Percentiles rank a stretch among this genome's conserved stretches.
Conservation (phyloP, 2,113 vertebrate genomes). For the Cebidichthys violaceus region DNA sequence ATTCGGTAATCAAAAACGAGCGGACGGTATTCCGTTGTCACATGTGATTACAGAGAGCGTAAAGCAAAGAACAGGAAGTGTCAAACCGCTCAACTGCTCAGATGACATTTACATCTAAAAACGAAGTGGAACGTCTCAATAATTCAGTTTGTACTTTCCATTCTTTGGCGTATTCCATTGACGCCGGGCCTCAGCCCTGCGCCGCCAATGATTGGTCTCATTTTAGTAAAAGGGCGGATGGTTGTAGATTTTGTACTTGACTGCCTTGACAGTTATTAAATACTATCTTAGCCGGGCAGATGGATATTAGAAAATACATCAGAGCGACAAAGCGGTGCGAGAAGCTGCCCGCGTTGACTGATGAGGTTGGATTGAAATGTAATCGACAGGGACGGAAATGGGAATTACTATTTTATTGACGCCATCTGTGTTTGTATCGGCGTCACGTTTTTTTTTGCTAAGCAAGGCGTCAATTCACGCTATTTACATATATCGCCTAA, state of each 20-base stretch:
- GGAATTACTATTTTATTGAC: constrained; percentile 52
- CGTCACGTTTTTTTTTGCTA: constrained; percentile 36
- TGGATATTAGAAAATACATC: constrained; percentile 46
- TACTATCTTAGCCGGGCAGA: constrained; percentile 33
- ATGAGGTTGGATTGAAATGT: constrained; percentile 38
- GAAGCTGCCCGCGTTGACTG: constrained; percentile 11
- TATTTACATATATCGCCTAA: constrained; percentile 50
- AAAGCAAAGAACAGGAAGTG: constrained; percentile 28
- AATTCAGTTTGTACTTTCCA: constrained; percentile 6
- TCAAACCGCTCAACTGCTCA: constrained; percentile 1
- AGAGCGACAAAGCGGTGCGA: background rate
- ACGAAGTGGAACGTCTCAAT: background rate
- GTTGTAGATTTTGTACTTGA: constrained; percentile 44
- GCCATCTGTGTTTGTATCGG: constrained; percentile 20
- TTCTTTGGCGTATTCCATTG: constrained; percentile 16
- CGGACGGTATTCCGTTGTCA: background rate
- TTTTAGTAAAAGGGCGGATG: constrained; percentile 27
- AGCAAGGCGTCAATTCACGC: constrained; percentile 31
- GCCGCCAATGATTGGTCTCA: constrained; percentile 37
- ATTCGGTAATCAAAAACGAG: no score
- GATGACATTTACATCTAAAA: background rate
- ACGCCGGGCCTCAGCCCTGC: constrained; percentile 8
- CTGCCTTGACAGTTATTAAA: constrained; percentile 47
- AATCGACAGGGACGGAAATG: constrained; percentile 26
- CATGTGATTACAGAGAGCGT: constrained; percentile 32